Base-by-base conservation (phyloP, 2,888 invertebrate genomes). In the Podotricha telesiphe region DNA sequence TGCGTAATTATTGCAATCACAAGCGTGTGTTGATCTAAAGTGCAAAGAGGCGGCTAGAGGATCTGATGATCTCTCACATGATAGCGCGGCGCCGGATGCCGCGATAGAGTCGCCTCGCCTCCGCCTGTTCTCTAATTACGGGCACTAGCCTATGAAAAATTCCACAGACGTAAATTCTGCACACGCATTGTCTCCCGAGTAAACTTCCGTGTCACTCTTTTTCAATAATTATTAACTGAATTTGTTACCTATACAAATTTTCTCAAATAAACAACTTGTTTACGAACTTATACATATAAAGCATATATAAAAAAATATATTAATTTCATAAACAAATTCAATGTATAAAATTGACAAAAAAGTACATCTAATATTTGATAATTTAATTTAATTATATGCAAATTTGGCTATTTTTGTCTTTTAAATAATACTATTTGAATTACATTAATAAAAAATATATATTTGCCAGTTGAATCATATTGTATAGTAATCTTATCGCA, bases 11-110 rank as follows among this genome's bases (percentile, higher is more conserved):
- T 75, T 72, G 70, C 68, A 74, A 73, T 73, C 70, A 69, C 70
- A 69, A 70, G 73, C 71, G 71, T 69, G 73, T 73, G 70, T 71
- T 71, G 69, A 71, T 72, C n/a, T n/a, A n/a, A 68, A 75, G 73
- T 74, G 74, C 74, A 69, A n/a, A 55, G 69, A 70, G 70, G 74
- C 71, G 68, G 67, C 70, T 68, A 64, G 61, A 42, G 65, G 62
- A 72, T 77, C 75, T 58, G 70, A 70, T 81, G 90, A 89, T 91
- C 87, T 91, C 89, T 86, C 90, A 89, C 86, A 86, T 82, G 90
- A 90, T 90, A 87, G 77, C 71, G 82, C 78, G 82, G 82, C 86
- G 82, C 84, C 84, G 84, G 84, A 85, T 85, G 80, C 80, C 72
- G 77, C 79, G 88, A 87, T 88, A 88, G 78, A 84, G 84, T 83